These are phyloP conservation scores for Minunthozetes semirufus DNA, from an alignment of 2,888 invertebrate genomes.

Conservation along the genomic window DNA sequence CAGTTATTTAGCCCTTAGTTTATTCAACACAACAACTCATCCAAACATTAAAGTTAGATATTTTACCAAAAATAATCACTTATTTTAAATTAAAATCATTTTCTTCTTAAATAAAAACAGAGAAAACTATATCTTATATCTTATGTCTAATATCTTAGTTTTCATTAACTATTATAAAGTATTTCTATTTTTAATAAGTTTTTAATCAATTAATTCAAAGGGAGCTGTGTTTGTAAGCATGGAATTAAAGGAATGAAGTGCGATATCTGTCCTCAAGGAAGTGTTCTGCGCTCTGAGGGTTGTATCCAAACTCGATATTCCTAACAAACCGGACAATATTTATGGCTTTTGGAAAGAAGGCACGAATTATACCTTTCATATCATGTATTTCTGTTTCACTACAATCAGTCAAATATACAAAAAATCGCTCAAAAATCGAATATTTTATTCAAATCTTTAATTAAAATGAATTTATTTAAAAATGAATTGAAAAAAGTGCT, in stretches of 20 bases:
- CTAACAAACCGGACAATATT: too few relatives aligned
- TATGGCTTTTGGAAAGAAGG: too few relatives aligned
- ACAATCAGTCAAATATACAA: background rate
- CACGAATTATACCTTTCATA: background rate
- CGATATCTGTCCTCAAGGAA: slow-evolving; percentile 58
- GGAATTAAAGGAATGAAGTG: slow-evolving; percentile 81
- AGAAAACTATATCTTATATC: too few relatives aligned
- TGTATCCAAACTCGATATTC: slow-evolving; percentile 50
- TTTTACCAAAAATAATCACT: too few relatives aligned
- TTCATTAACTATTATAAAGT: too few relatives aligned
- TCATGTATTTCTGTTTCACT: background rate
- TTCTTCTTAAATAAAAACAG: too few relatives aligned
- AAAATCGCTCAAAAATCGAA: background rate
- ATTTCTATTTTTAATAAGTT: background rate
- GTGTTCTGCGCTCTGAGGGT: slow-evolving; percentile 68
- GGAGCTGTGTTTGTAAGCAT: slow-evolving; percentile 76
- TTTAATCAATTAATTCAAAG: slow-evolving; percentile 47
- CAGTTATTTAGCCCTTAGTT: background rate
- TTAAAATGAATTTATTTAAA: too few relatives aligned
- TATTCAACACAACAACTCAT: too few relatives aligned
- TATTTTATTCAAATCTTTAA: background rate
- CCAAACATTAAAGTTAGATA: too few relatives aligned
- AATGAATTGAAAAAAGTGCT: too few relatives aligned
- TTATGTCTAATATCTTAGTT: too few relatives aligned
- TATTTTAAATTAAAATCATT: too few relatives aligned